Conservation (phyloP, 2,113 vertebrate species). For the Stigmatopora nigra region DNA sequence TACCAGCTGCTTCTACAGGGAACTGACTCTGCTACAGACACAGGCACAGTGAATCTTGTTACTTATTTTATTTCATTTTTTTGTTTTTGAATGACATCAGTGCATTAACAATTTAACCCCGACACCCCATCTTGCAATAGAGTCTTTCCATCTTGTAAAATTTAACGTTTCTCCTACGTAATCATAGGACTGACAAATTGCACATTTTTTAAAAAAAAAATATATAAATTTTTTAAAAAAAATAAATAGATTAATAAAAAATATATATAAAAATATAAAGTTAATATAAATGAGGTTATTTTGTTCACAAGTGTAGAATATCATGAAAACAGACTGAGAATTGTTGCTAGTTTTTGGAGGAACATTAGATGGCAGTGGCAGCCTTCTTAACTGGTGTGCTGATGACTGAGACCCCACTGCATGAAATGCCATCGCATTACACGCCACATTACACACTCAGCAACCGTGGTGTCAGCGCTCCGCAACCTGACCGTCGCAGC, state of each 20-base stretch:
- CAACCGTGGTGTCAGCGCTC: conserved; percentile 47
- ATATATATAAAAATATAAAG: too few relatives aligned
- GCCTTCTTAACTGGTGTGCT: conserved; percentile 21
- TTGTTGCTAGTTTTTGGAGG: neutral
- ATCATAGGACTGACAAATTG: neutral
- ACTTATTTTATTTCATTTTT: neutral
- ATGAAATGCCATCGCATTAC: conserved; percentile 53
- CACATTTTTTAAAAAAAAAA: too few relatives aligned
- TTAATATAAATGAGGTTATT: too few relatives aligned
- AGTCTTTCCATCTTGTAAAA: neutral
- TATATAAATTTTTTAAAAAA: too few relatives aligned
- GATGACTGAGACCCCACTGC: conserved; percentile 41
- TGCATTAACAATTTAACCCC: neutral
- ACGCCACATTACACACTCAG: conserved; percentile 55
- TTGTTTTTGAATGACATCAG: too few relatives aligned
- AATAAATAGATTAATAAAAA: too few relatives aligned
- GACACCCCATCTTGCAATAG: neutral
- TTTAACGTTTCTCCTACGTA: too few relatives aligned
- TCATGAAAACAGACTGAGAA: too few relatives aligned
- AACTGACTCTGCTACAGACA: conserved; percentile 44
- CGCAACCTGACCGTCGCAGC: conserved; percentile 42
- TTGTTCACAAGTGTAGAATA: too few relatives aligned
- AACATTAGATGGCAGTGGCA: conserved; percentile 55
- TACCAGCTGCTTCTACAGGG: conserved; percentile 73
- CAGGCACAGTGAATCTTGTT: conserved; percentile 31